phyloP scores from a whole-genome alignment of 1,140 invertebrate species.

The Diorhabda sublineata region DNA sequence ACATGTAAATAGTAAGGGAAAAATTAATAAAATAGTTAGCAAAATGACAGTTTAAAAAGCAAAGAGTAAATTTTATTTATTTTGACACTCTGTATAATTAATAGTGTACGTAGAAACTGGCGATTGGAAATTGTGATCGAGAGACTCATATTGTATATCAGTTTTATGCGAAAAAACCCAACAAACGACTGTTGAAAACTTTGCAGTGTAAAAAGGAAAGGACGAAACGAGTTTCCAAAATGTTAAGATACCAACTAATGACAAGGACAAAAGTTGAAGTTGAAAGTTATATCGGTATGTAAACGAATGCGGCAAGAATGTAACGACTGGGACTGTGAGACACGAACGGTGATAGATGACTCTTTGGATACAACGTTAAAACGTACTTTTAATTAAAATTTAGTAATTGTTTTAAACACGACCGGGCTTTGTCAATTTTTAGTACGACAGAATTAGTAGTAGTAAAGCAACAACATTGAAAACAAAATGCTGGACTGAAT shows the following conservation, averaged over 20 bases:
- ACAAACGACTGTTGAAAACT: neutral
- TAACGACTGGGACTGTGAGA: conserved; percentile 36
- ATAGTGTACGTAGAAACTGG: too few species aligned
- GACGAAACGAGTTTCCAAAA: neutral
- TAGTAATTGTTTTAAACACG: conserved; percentile 46
- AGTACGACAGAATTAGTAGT: neutral
- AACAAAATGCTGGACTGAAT: too few species aligned
- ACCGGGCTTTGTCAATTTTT: conserved; percentile 32
- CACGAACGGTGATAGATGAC: conserved; percentile 47
- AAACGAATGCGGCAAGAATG: conserved; percentile 43
- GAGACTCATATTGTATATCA: too few species aligned
- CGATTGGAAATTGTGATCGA: too few species aligned
- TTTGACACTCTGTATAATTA: too few species aligned
- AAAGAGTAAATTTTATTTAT: too few species aligned
- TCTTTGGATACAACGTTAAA: conserved; percentile 43
- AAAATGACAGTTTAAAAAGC: too few species aligned
- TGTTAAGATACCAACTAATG: conserved; percentile 8
- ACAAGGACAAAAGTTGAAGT: conserved; percentile 16
- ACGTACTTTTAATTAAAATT: conserved; percentile 49
- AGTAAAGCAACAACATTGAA: too few species aligned
- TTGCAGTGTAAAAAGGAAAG: neutral
- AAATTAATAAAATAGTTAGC: too few species aligned
- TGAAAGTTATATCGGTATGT: conserved; percentile 30
- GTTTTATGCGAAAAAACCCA: too few species aligned
- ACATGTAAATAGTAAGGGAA: too few species aligned